These are phyloP conservation scores for Ormyrus pomaceus DNA, from an alignment of 2,888 invertebrate species.

Conservation along the genomic window DNA sequence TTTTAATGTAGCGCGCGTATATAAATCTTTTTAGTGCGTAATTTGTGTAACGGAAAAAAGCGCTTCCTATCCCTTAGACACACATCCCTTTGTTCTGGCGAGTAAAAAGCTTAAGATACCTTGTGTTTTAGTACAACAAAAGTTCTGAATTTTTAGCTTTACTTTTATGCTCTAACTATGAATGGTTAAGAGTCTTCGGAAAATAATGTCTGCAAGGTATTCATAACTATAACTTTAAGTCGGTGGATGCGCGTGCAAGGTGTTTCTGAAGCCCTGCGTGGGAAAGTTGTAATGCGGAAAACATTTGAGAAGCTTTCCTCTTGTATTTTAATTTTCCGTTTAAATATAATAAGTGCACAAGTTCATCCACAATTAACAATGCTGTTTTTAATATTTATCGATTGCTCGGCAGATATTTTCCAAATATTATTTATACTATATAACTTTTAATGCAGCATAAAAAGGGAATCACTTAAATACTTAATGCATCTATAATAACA, in stretches of 20 bases:
- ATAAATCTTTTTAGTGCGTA: constrained; percentile 25
- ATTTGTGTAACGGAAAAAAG: constrained; percentile 32
- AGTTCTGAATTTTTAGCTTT: constrained; percentile 51
- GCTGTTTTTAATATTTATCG: no score
- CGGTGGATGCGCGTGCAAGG: background rate
- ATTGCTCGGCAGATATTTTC: no score
- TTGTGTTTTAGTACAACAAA: constrained; percentile 13
- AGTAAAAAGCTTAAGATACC: constrained; percentile 3
- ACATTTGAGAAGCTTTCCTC: no score
- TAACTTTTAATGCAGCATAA: no score
- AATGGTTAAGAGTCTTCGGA: background rate
- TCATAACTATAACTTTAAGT: constrained; percentile 5
- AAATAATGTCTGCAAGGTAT: constrained; percentile 1
- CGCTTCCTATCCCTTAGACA: constrained; percentile 23
- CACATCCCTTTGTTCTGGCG: constrained; percentile 33
- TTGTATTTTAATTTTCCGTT: no score
- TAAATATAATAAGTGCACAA: no score
- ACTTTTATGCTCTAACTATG: constrained; percentile 12
- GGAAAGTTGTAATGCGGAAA: no score
- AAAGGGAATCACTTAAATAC: no score
- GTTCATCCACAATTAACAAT: no score
- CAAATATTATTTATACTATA: no score
- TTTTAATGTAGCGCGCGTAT: constrained; percentile 16
- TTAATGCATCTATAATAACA: background rate
- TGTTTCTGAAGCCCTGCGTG: no score